Conservation (phyloP, 2,113 vertebrate genomes). For the Antechinus flavipes region DNA sequence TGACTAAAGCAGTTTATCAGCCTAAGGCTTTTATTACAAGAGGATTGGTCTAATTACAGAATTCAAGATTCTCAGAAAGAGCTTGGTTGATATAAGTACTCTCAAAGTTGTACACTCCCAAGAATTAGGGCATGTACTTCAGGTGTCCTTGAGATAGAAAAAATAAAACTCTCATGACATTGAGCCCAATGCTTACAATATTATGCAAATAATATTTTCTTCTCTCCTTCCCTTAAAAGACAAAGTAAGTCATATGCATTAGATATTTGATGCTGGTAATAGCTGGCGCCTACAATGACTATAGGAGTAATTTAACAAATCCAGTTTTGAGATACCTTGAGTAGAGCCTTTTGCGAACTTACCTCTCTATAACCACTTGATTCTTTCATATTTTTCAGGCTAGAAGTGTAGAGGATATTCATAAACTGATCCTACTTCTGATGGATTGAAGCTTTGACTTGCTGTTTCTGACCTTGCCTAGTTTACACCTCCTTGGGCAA, state of each 20-base stretch:
- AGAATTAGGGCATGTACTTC: background rate
- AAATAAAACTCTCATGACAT: background rate
- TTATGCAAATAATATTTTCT: background rate
- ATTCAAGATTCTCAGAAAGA: constrained; percentile 5
- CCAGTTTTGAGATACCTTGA: background rate
- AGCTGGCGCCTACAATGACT: background rate
- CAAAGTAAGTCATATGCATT: background rate
- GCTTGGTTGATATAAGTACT: background rate
- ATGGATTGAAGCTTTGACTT: background rate
- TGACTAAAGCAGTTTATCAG: constrained; percentile 16
- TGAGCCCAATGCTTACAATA: background rate
- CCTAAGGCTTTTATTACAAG: constrained; percentile 30
- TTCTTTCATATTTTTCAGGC: background rate
- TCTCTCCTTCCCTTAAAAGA: background rate
- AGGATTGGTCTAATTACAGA: constrained; percentile 40
- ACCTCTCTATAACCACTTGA: background rate
- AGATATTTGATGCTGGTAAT: background rate
- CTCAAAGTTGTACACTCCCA: constrained; percentile 30
- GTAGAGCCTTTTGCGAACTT: background rate
- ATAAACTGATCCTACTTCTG: background rate
- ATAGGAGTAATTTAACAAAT: background rate
- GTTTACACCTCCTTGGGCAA: background rate
- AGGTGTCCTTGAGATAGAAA: background rate
- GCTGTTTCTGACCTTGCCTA: background rate
- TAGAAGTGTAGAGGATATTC: background rate